Conservation (phyloP, 2,888 invertebrate genomes). For the Incurvaria masculella region DNA sequence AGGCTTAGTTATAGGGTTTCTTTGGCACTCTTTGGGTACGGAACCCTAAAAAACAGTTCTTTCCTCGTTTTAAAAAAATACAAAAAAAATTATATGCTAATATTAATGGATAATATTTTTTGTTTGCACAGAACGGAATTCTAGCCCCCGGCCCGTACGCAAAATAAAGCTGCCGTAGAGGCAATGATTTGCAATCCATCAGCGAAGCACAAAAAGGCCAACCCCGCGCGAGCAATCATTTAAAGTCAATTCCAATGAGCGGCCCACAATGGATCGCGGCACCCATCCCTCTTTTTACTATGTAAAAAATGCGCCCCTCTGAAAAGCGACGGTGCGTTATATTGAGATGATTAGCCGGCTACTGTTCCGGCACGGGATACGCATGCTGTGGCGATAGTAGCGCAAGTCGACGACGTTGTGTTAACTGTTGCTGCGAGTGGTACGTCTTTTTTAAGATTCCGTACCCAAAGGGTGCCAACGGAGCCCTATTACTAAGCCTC, state of each 20-base stretch:
- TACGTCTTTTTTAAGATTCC: too few relatives aligned
- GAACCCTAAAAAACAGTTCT: too few relatives aligned
- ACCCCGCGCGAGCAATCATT: constrained; percentile 37
- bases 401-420: not conserved
- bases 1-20: too few relatives aligned
- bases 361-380: not conserved
- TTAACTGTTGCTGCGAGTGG: too few relatives aligned
- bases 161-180: constrained; percentile 23
- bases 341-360: constrained; percentile 50
- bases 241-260: constrained; percentile 53
- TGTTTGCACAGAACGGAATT: too few relatives aligned
- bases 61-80: too few relatives aligned
- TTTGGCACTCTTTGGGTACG: too few relatives aligned
- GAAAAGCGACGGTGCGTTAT: constrained; percentile 45
- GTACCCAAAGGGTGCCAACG: too few relatives aligned
- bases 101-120: too few relatives aligned
- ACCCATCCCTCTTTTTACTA: constrained; percentile 23
- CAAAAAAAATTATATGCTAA: too few relatives aligned
- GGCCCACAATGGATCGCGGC: constrained; percentile 22
- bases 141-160: not conserved
- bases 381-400: not conserved
- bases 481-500: too few relatives aligned
- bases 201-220: constrained; percentile 42
- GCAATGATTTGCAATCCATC: constrained; percentile 49
- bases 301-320: constrained; percentile 38